Evolutionary conservation across 2,888 invertebrate species (phyloP), one percentile per base, ranked within the genome.

Genomic region (Athalia circularis): DNA sequence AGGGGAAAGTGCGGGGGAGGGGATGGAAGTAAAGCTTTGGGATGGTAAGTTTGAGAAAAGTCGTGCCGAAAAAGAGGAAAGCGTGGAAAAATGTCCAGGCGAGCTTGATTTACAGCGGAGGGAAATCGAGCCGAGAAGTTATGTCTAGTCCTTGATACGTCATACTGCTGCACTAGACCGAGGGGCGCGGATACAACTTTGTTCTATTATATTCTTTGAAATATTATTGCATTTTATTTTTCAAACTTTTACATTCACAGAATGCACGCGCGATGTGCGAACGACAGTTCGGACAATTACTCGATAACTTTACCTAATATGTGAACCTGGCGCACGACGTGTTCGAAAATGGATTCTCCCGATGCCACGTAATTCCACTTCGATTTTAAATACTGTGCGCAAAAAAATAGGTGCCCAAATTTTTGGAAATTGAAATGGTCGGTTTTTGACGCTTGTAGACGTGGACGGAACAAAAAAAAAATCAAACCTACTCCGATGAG

Each of bases 21-120:
- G 61, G 43, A 11, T 43, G 57, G 77, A 77, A 75, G 7, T 3
- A 9, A 50, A 6, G 11, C 61, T 11, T 11, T 61, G 6, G 52
- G 43, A n/a, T 54, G 65, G 65, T 29, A 54, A 72, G 72, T 72
- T 72, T 78, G 78, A 82, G 81, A 82, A 82, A 82, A 83, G 81
- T 82, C 81, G 81, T 80, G 79, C 79, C 79, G 81, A 83, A 83
- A 82, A 81, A 80, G 82, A 80, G 79, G 80, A 81, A 68, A 82
- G 79, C 75, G 62, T 74, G 81, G 86, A 84, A 84, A 85, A 85
- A 86, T 86, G 86, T 86, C 85, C 84, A 84, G 83, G 83, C 86
- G 85, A 87, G 87, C 84, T 86, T 87, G 87, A 87, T 87, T 87
- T 87, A 87, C 86, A 83, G 83, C 80, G 81, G 75, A 83, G 85